These are phyloP conservation scores for Eupelmus urozonus DNA, from an alignment of 2,888 invertebrate genomes.

Conservation along the genomic window DNA sequence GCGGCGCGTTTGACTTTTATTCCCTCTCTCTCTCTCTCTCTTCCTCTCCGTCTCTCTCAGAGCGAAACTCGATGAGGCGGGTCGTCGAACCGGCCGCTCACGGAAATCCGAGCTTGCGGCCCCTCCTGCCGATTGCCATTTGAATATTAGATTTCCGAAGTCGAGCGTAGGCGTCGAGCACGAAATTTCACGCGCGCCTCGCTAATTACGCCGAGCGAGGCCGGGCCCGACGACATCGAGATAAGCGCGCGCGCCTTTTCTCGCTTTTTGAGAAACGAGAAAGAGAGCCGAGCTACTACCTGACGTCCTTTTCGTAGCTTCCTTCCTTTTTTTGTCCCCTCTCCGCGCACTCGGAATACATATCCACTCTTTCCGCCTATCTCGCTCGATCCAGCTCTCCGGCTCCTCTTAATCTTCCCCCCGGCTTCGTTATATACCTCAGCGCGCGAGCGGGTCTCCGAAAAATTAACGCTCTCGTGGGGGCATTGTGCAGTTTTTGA, in stretches of 20 bases:
- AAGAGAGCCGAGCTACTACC: neutral
- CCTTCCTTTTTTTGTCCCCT: neutral
- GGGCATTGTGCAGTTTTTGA: neutral
- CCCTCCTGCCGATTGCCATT: slow-evolving; percentile 27
- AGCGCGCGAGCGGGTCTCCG: too few species aligned
- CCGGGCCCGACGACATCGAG: neutral
- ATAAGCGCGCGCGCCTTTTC: slow-evolving; percentile 7
- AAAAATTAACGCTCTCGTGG: slow-evolving; percentile 18
- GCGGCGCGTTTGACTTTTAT: too few species aligned
- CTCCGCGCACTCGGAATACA: neutral
- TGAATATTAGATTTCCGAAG: slow-evolving; percentile 57
- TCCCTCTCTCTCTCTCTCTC: too few species aligned
- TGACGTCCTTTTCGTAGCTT: neutral
- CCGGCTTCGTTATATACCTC: neutral
- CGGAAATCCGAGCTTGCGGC: slow-evolving; percentile 50
- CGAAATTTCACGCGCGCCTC: neutral
- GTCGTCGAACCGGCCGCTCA: slow-evolving; percentile 33
- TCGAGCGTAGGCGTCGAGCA: neutral
- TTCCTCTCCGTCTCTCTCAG: too few species aligned
- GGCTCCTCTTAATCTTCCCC: slow-evolving; percentile 5
- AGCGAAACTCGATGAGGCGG: slow-evolving; percentile 49
- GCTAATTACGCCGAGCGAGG: slow-evolving; percentile 8
- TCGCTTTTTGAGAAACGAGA: slow-evolving; percentile 30
- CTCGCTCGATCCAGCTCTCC: slow-evolving; percentile 23
- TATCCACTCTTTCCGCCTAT: slow-evolving; percentile 11